Evolutionary conservation across 1,140 invertebrate genomes (phyloP), one percentile per base, ranked within the genome.

Genomic region (Sinella curviseta): DNA sequence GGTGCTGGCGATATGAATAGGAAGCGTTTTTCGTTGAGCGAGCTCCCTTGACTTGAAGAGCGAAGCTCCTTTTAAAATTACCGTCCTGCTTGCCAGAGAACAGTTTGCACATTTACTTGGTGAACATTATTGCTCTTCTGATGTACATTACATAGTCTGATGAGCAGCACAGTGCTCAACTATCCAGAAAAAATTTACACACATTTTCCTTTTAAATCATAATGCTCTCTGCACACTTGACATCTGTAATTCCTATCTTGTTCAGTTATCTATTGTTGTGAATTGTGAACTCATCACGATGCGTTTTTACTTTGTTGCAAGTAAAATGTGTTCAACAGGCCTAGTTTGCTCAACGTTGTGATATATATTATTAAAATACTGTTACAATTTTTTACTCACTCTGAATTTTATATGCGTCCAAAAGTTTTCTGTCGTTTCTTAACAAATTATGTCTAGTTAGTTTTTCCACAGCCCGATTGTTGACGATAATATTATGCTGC

Each of bases 91-190:
- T 48, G 39, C 39, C 8, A 48, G 8, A 48, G 20, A 48, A 48
- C 57, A 60, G 12, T 60, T 60, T 60, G 57, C 57, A 60, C 57
- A 60, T 26, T 60, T 48, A 48, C 39, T 20, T n/a, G n/a, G 39
- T 48, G 8, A 48, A 12, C 20, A 48, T 48, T 48, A 48, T 20
- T 48, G 57, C 57, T 12, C 39, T 48, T 8, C 39, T 48, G n/a
- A n/a, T n/a, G n/a, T 8, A 48, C 57, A 60, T 60, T 60, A 60
- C 57, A 70, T 70, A 70, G 65, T 70, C 65, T 30, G 65, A 70
- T 70, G 65, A 70, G 14, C n/a, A 70, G 14, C n/a, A 4, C n/a
- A 14, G 31, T 70, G 65, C 30, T 70, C 65, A 70, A 70, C 65
- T 12, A 70, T 70, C 65, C 65, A 70, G 26, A 70, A 70, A 70